Evolutionary conservation across 2,797 vertebrate species (phyloP).

Genomic region (Coendou prehensilis): DNA sequence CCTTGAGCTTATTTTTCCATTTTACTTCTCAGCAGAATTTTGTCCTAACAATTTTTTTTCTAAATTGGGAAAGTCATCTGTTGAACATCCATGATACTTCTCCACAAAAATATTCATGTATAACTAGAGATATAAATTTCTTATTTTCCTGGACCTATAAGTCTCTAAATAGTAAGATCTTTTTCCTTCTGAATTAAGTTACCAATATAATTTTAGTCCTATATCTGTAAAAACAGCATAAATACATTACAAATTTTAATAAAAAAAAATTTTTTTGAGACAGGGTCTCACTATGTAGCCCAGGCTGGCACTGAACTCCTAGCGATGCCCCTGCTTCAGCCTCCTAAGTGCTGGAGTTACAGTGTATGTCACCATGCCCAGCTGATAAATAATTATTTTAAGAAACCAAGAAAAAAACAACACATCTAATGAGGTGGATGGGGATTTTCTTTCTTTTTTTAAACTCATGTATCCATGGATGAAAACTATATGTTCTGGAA

Average conservation of each 20-base stretch:
- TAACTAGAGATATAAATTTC: neutral
- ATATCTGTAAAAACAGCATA: slow-evolving; percentile 15
- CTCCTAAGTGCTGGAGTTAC: neutral
- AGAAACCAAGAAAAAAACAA: neutral
- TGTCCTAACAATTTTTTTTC: neutral
- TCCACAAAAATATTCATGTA: neutral
- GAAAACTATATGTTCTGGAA: slow-evolving; percentile 18
- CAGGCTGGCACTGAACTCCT: neutral
- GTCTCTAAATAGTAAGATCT: neutral
- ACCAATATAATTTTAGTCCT: slow-evolving; percentile 21
- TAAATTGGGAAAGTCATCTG: neutral
- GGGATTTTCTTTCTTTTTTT: neutral
- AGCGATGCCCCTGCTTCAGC: neutral
- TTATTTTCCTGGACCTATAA: neutral
- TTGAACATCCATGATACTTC: slow-evolving; percentile 1
- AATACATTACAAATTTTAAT: neutral
- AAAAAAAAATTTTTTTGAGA: neutral
- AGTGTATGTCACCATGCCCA: neutral
- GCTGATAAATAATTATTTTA: neutral
- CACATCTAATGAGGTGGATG: neutral
- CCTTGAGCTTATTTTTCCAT: neutral
- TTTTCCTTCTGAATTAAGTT: slow-evolving; percentile 6
- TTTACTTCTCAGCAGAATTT: slow-evolving; percentile 37
- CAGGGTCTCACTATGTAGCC: neutral
- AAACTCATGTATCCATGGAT: neutral